Evolutionary conservation across 2,113 vertebrate species (phyloP), one percentile per base, ranked within the genome.

Genomic region (Trichomycterus rosablanca): DNA sequence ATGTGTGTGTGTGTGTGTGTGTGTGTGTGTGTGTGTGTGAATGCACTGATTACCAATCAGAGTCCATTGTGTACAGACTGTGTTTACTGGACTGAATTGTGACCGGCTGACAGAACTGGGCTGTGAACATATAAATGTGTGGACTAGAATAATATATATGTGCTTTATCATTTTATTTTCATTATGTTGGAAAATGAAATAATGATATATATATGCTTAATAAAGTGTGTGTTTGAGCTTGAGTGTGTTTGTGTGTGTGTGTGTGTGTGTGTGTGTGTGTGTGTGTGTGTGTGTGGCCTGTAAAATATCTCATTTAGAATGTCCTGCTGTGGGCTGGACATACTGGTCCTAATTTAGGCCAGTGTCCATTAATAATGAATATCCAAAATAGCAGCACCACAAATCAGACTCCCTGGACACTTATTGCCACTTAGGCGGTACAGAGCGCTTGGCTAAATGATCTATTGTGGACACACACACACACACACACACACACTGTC

Each of bases 331-430:
- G 37, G 55, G 63, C 62, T 58, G 62, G 43, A 54, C 52, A n/a
- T 35, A 20, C 40, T 40, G 63, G 26, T 63, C 71, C 56, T 63
- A 61, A 75, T 70, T 64, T 62, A 73, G 74, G 74, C 70, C 70
- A 73, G 49, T 59, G 74, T 67, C 70, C 74, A 72, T 75, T 75
- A 75, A 75, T 72, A 75, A 75, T 75, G 66, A 72, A 75, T 75
- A 56, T 72, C 70, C 63, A 66, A 75, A 75, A 75, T 75, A 75
- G 66, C 61, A 49, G 66, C 48, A 54, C 67, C 66, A 75, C 70
- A 70, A 73, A 75, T 67, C 68, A 74, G 69, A 55, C 61, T 70
- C 66, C 70, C 70, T 15, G 66, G 69, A 67, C 63, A 67, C 53
- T 59, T 35, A 3, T 37, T 63, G 58, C 61, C 60, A 63, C 64